These are phyloP conservation scores for Takifugu rubripes DNA, from an alignment of 2,797 vertebrate genomes.

Conservation along the genomic window DNA sequence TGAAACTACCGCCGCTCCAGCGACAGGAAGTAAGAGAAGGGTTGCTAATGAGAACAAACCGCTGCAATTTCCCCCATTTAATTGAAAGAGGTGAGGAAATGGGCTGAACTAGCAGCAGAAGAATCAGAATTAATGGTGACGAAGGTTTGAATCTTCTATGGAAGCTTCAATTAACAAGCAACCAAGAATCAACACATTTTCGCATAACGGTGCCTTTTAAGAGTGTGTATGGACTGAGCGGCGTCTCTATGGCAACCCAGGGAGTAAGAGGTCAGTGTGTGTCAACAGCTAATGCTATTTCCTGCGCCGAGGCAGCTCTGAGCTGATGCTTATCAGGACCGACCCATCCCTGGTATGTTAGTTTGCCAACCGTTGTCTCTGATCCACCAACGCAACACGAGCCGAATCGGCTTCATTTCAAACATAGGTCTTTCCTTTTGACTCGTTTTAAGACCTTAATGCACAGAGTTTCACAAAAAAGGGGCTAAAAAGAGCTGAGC, in stretches of 20 bases:
- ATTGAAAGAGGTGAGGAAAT: too few species aligned
- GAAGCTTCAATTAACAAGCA: too few species aligned
- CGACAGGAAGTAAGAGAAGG: too few species aligned
- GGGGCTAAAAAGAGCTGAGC: too few species aligned
- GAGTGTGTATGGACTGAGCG: slow-evolving; percentile 21
- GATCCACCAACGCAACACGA: background rate
- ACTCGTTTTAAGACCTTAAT: background rate
- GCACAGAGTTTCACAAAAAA: background rate
- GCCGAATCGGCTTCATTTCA: background rate
- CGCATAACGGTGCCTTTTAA: background rate
- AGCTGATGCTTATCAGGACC: slow-evolving; percentile 62
- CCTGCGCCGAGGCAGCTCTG: slow-evolving; percentile 60
- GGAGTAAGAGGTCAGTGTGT: slow-evolving; percentile 53
- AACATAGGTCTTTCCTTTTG: too few species aligned
- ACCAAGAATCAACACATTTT: too few species aligned
- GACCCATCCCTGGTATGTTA: slow-evolving; percentile 29
- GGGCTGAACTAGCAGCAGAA: too few species aligned
- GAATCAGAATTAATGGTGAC: too few species aligned
- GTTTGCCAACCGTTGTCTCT: slow-evolving; percentile 12
- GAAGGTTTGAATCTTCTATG: too few species aligned
- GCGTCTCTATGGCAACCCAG: slow-evolving; percentile 67
- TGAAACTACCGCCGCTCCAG: background rate
- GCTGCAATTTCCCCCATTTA: too few species aligned
- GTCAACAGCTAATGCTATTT: slow-evolving; percentile 70
- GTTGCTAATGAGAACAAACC: too few species aligned